Evolutionary conservation across 2,113 vertebrate genomes (phyloP).

Genomic region (Grus americana): DNA sequence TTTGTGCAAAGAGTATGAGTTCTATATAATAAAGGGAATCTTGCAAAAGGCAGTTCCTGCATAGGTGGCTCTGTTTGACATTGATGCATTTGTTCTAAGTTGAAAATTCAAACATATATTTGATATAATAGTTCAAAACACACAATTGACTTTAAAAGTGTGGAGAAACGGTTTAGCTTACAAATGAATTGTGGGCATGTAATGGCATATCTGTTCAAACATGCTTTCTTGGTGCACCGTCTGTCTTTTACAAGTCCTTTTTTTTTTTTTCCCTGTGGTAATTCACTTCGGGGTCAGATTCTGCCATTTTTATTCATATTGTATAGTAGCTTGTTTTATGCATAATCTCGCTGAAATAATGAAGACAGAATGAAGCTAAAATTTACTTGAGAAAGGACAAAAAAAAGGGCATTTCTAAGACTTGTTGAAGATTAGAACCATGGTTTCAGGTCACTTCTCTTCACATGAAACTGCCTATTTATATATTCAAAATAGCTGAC

Average conservation of each 20-base stretch:
- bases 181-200: not conserved
- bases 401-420: not conserved
- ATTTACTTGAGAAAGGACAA: not conserved
- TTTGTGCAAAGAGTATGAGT: not conserved
- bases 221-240: not conserved
- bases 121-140: not conserved
- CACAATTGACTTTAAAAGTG: conserved; percentile 7
- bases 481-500: not conserved
- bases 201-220: conserved; percentile 2
- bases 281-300: not conserved
- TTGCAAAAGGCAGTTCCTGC: not conserved
- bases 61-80: not conserved
- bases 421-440: not conserved
- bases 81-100: not conserved
- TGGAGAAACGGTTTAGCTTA: not conserved
- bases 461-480: not conserved
- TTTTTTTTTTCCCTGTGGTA: not conserved
- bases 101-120: not conserved
- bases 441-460: conserved; percentile 9
- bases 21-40: not conserved
- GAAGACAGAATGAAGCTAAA: not conserved
- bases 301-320: conserved; percentile 19
- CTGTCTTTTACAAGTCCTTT: not conserved
- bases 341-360: not conserved
- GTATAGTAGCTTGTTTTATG: not conserved